Conservation (phyloP, 2,888 invertebrate species). For the Philopedon plagiatum region DNA sequence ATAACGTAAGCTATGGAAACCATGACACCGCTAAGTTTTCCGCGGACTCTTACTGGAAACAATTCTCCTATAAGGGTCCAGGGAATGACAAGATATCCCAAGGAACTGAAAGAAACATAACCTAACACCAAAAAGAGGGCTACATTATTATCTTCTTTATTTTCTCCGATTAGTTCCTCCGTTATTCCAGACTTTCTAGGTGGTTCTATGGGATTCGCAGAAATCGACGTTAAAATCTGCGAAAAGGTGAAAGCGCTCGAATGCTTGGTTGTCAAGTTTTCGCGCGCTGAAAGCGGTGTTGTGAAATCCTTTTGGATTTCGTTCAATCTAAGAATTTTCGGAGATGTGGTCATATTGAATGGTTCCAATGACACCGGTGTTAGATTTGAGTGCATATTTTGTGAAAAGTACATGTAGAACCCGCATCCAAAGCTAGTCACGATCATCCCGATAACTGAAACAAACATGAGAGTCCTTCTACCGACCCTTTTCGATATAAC, state of each 20-base stretch:
- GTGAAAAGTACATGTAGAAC: conserved; percentile 57
- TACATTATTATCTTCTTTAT: conserved; percentile 62
- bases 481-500: conserved; percentile 70
- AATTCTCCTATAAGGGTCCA: conserved; percentile 74
- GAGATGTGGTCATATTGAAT: not conserved
- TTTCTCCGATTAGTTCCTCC: conserved; percentile 52
- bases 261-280: not conserved
- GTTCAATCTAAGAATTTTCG: not conserved
- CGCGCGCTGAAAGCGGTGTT: not conserved
- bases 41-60: conserved; percentile 71
- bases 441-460: conserved; percentile 72
- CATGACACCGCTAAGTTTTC: conserved; percentile 70
- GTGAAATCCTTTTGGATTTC: not conserved
- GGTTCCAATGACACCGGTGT: not conserved
- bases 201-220: not conserved
- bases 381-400: not conserved
- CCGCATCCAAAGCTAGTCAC: conserved; percentile 68
- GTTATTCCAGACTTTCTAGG: not conserved
- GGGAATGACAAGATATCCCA: conserved; percentile 73
- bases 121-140: conserved; percentile 69
- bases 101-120: conserved; percentile 71
- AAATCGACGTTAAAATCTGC: not conserved
- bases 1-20: conserved; percentile 71
- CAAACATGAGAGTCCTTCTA: conserved; percentile 69
- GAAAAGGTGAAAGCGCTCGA: not conserved